Evolutionary conservation across 2,888 invertebrate genomes (phyloP).

Genomic region (Anthrax anthrax): DNA sequence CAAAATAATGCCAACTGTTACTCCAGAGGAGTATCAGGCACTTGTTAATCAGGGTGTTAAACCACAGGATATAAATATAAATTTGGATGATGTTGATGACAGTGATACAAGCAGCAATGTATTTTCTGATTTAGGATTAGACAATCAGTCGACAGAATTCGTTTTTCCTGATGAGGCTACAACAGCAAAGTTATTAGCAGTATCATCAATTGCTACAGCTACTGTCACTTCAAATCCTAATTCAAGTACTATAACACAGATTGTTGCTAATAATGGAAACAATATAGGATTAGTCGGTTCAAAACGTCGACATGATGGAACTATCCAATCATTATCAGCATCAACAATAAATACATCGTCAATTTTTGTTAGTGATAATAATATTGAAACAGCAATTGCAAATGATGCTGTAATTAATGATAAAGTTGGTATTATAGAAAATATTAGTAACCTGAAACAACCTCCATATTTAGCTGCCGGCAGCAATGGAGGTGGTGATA

Average conservation of each 20-base stretch:
- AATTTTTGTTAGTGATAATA: background rate
- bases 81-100: constrained; percentile 25
- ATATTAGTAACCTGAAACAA: background rate
- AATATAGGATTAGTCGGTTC: constrained; percentile 10
- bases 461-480: background rate
- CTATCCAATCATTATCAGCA: background rate
- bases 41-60: constrained; percentile 45
- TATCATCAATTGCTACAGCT: constrained; percentile 15
- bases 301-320: constrained; percentile 22
- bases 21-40: constrained; percentile 45
- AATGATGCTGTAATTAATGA: background rate
- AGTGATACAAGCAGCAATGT: constrained; percentile 19
- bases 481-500: background rate
- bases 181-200: constrained; percentile 28
- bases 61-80: constrained; percentile 37
- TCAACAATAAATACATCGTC: background rate
- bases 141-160: constrained; percentile 16
- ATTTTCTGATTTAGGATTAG: constrained; percentile 2
- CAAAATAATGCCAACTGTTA: constrained; percentile 36
- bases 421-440: background rate
- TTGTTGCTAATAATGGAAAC: background rate
- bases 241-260: background rate
- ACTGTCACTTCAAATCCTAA: background rate
- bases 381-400: too few relatives aligned
- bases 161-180: constrained; percentile 28